These are phyloP conservation scores for Fulica atra DNA, from an alignment of 2,113 vertebrate genomes.

Conservation along the genomic window DNA sequence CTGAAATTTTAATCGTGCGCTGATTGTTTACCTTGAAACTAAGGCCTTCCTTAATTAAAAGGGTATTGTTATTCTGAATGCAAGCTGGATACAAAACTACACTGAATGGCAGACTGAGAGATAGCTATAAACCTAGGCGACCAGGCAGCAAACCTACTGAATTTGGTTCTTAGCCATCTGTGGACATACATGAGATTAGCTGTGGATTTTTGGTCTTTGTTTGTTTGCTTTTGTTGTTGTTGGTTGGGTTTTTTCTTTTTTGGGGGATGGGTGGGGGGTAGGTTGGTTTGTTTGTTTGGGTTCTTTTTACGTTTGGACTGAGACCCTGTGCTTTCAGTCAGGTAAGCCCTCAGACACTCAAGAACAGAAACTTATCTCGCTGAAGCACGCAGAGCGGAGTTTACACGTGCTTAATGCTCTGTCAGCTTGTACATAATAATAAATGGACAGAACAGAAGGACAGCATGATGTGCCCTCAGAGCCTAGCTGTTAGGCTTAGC, in stretches of 20 bases:
- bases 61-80: not conserved
- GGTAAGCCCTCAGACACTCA: slow-evolving; percentile 16
- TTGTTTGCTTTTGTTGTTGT: not conserved
- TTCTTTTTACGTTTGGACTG: not conserved
- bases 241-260: not conserved
- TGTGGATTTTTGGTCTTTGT: not conserved
- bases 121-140: slow-evolving; percentile 22
- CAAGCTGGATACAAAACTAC: not conserved
- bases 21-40: slow-evolving; percentile 42
- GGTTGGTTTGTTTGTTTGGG: not conserved
- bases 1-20: not conserved
- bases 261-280: not conserved
- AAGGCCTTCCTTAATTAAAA: slow-evolving; percentile 42
- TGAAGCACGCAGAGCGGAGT: not conserved
- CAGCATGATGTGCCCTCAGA: slow-evolving; percentile 31
- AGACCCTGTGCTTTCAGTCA: not conserved
- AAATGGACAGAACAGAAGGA: slow-evolving; percentile 39
- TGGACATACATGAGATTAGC: not conserved
- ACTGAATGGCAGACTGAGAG: slow-evolving; percentile 10
- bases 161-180: not conserved
- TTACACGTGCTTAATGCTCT: slow-evolving; percentile 49
- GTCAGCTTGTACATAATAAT: slow-evolving; percentile 30
- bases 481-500: slow-evolving; percentile 34
- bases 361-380: not conserved
- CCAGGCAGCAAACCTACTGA: slow-evolving; percentile 14